Evolutionary conservation across 2,113 vertebrate genomes (phyloP).

Genomic region (Naja naja): DNA sequence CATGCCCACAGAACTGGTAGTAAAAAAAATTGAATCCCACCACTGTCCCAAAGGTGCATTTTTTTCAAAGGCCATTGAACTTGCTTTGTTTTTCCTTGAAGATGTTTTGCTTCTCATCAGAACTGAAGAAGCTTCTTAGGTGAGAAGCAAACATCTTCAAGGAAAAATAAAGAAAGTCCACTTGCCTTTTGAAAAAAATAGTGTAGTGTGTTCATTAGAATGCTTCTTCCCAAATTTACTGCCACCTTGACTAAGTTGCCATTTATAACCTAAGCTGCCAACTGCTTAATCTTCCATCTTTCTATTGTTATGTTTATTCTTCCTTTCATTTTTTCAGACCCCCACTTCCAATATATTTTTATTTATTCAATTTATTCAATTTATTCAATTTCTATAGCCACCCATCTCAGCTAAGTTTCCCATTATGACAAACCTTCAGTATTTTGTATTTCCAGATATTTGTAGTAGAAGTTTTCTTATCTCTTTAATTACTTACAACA

Average conservation of each 20-base stretch:
- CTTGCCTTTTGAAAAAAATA: neutral
- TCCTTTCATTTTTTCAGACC: neutral
- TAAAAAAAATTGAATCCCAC: too few species aligned
- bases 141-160: too few species aligned
- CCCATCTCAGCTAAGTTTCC: neutral
- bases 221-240: neutral
- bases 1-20: too few species aligned
- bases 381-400: neutral
- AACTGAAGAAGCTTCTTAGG: neutral
- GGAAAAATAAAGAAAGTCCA: too few species aligned
- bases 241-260: neutral
- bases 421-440: neutral
- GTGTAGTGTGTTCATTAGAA: neutral
- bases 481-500: neutral
- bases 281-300: neutral
- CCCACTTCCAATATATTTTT: neutral
- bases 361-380: neutral
- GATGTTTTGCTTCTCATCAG: too few species aligned
- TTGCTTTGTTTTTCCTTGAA: too few species aligned
- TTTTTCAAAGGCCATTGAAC: too few species aligned
- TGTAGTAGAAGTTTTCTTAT: neutral
- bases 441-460: neutral
- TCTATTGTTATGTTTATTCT: neutral
- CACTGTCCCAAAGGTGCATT: too few species aligned
- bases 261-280: neutral